Percentiles rank a stretch among this genome's conserved stretches.
Evolutionary conservation across 2,888 invertebrate genomes (phyloP).

Genomic region (Phyto melanocephala): DNA sequence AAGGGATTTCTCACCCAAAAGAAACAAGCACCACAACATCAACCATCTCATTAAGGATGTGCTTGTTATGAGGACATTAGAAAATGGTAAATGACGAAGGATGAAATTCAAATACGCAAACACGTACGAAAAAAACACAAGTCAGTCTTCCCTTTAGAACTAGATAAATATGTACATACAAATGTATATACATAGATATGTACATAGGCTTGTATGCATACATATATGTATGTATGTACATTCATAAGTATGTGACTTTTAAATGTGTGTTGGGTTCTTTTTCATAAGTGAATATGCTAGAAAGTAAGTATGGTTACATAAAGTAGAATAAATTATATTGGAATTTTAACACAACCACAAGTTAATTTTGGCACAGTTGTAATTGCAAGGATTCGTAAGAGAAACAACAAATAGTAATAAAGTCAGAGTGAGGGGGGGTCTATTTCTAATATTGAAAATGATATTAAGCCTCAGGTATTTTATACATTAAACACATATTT

Average conservation of each 20-base stretch:
- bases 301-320: conserved; percentile 28
- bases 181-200: neutral
- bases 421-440: neutral
- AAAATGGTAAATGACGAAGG: conserved; percentile 46
- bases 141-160: neutral
- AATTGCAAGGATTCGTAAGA: neutral
- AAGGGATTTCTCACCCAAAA: neutral
- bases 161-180: neutral
- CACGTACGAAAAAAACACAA: neutral
- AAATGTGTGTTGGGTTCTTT: conserved; percentile 1
- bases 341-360: conserved; percentile 42
- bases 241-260: neutral
- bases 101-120: conserved; percentile 9
- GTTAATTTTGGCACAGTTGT: neutral
- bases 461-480: conserved; percentile 46
- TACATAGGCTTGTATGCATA: no score
- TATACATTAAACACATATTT: conserved; percentile 35
- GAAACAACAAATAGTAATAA: neutral
- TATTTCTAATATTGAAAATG: conserved; percentile 37
- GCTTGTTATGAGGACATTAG: conserved; percentile 39
- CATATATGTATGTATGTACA: neutral
- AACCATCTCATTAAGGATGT: conserved; percentile 47
- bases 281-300: conserved; percentile 23
- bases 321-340: conserved; percentile 26
- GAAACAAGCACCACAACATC: neutral